Evolutionary conservation across 2,797 vertebrate genomes (phyloP), one percentile per base, ranked within the genome.

Genomic region (Oreortyx pictus): DNA sequence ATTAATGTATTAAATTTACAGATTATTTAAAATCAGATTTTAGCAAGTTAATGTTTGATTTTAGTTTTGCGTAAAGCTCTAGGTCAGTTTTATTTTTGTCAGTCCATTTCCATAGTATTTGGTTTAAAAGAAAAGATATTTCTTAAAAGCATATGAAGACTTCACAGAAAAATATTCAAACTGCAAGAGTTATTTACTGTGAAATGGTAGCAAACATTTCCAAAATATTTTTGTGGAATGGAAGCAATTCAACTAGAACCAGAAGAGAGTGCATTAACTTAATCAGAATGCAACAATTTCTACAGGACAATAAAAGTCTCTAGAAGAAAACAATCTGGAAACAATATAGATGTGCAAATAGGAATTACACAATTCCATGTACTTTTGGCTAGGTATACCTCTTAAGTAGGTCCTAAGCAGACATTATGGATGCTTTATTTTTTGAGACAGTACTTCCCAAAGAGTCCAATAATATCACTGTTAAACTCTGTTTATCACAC

Each of bases 321-420:
- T 61, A 78, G 22, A 60, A 83, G 31, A 94, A 81, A 91, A 67
- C 13, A 57, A 49, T 57, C 24, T 82, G 33, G 14, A 87, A 94
- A 41, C 14, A 44, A 47, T 29, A 54, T 7, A 75, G 81, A 77
- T 43, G 6, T 57, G 31, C 15, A 80, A 89, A 66, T 3, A 72
- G 5, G 19, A 89, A 56, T 65, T 47, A 7, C 27, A 52, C 14
- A 44, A 4, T 20, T 46, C 27, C 72, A 2, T 44, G 6, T 70
- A 29, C 3, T 82, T 83, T 76, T 65, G 15, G 33, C 18, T 66
- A 33, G 0, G 1, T 54, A 1, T 27, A 61, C 0, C 7, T 82
- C 61, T 91, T 17, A 35, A 74, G 15, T 10, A 59, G 12, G 12
- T 33, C 20, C 39, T 46, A 29, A 87, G 49, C 4, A 93, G 44